Evolutionary conservation across 2,113 vertebrate genomes (phyloP).

Genomic region (Lycocorax pyrrhopterus): DNA sequence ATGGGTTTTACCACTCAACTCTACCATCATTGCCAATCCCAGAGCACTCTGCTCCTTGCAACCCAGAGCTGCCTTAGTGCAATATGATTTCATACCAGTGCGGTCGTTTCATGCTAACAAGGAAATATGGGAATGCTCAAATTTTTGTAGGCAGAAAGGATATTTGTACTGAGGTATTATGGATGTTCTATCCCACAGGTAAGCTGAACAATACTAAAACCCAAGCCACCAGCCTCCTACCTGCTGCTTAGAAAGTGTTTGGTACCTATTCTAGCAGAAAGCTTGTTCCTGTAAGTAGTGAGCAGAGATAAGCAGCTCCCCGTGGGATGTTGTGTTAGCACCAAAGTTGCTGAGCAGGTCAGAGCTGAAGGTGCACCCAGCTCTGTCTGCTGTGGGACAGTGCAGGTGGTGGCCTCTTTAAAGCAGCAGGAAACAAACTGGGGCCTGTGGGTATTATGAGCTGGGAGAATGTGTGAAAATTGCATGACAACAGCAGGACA

Average conservation of each 20-base stretch:
- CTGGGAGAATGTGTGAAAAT: not conserved
- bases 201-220: not conserved
- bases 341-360: constrained; percentile 12
- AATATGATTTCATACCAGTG: not conserved
- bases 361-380: not conserved
- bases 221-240: not conserved
- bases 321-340: constrained; percentile 50
- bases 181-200: not conserved
- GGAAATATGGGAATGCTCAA: not conserved
- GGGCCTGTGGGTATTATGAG: not conserved
- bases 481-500: not conserved
- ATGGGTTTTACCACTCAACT: not conserved
- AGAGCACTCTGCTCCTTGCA: not conserved
- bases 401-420: not conserved
- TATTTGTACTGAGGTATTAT: constrained; percentile 38
- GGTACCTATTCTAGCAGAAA: not conserved
- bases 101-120: not conserved
- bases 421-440: not conserved
- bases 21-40: not conserved
- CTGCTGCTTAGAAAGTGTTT: not conserved
- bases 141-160: not conserved
- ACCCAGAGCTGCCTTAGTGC: not conserved
- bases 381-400: not conserved
- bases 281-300: not conserved
- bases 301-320: constrained; percentile 12